Conservation (phyloP, 2,888 invertebrate genomes). For the Tetheella fluctuosa region DNA sequence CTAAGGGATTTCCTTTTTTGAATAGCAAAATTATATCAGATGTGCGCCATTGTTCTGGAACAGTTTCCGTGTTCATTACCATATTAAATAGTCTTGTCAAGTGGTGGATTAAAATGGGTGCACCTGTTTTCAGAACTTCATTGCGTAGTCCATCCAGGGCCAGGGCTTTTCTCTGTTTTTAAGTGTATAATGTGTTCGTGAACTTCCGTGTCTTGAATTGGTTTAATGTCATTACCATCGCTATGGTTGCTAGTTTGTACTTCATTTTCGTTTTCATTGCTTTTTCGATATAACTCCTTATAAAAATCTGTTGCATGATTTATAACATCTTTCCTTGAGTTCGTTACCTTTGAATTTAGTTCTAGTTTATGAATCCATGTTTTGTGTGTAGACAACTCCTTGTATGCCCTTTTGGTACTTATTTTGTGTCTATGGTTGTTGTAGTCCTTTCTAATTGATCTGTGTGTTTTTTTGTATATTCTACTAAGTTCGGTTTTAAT, state of each 20-base stretch:
- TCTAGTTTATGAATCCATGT: constrained; percentile 17
- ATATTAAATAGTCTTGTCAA: too few species aligned
- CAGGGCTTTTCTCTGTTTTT: too few species aligned
- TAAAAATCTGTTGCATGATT: constrained; percentile 19
- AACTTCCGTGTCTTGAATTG: too few species aligned
- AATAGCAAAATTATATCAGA: too few species aligned
- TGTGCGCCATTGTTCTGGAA: too few species aligned
- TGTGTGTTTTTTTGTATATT: constrained; percentile 19
- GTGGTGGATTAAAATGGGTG: too few species aligned
- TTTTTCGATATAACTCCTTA: constrained; percentile 5
- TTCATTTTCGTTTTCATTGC: neutral
- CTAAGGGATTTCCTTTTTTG: too few species aligned
- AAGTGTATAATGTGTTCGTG: too few species aligned
- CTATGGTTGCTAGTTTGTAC: neutral
- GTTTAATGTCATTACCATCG: neutral
- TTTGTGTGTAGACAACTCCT: constrained; percentile 16
- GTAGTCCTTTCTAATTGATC: constrained; percentile 17
- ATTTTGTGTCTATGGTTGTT: constrained; percentile 14
- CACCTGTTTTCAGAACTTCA: too few species aligned
- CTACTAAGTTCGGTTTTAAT: too few species aligned
- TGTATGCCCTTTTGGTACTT: constrained; percentile 18
- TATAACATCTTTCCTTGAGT: constrained; percentile 15
- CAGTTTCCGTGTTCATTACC: too few species aligned
- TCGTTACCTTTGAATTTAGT: constrained; percentile 10
- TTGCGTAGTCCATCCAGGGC: too few species aligned